Base-by-base conservation (phyloP, 1,140 invertebrate genomes). In the Magallana gigas region DNA sequence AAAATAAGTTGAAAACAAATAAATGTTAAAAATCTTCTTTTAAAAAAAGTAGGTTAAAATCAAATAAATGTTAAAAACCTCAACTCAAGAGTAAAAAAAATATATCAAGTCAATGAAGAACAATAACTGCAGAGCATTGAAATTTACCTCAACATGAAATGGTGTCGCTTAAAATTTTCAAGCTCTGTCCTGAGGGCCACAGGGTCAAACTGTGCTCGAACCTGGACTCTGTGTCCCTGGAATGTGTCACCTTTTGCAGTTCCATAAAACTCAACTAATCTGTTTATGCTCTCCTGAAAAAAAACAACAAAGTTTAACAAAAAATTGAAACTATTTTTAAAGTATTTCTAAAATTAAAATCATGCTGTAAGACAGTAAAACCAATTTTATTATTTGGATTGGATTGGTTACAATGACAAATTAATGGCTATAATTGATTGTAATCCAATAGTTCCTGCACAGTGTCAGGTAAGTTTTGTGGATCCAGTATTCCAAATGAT, bases 401-500 rank as follows among this genome's bases (percentile, higher is more conserved):
- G n/a, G n/a, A n/a, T n/a, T n/a, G n/a, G n/a, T n/a, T n/a, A n/a
- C n/a, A n/a, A n/a, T n/a, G n/a, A n/a, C n/a, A n/a, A n/a, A 11
- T 9, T 11, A 62, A 11, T 11, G 36, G 6, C 12, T 16, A 84
- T 36, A 84, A 57, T 58, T 60, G 56, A 58, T 16, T 60, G 48
- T 85, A 85, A n/a, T 23, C 84, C 14, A 8, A 57, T 18, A 85
- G 23, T 48, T 85, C 84, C 29, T 11, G 9, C 36, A 85, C 23
- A 18, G 84, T 85, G n/a, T 85, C 59, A 48, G 84, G 60, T n/a
- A 64, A 29, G 36, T 85, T 85, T 4, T 12, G 12, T 9, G 89
- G 89, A 56, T 88, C 86, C 8, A 90, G 56, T 1, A 90, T 23
- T 18, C 85, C 85, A 84, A 90, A 88, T 8, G 89, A 81, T 1